Evolutionary conservation across 2,888 invertebrate genomes (phyloP).

Genomic region (Ypsolopha sequella): DNA sequence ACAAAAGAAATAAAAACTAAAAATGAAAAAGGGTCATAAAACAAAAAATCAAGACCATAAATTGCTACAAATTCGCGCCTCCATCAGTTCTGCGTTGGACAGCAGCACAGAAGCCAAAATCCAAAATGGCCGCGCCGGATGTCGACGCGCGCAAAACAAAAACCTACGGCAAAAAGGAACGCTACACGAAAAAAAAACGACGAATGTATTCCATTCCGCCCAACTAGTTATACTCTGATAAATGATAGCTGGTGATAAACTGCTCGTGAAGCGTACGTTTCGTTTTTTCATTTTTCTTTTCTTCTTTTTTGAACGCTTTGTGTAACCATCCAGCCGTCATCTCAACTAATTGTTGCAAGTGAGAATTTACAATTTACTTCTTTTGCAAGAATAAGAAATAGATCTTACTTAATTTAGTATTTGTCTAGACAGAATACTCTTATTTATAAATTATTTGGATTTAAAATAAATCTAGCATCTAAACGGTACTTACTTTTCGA

Average conservation of each 20-base stretch:
- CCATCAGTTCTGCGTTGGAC: background rate
- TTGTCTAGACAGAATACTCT: too few relatives aligned
- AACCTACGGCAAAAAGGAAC: background rate
- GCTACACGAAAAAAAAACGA: conserved; percentile 30
- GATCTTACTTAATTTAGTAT: too few relatives aligned
- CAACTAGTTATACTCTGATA: conserved; percentile 63
- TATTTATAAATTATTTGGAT: too few relatives aligned
- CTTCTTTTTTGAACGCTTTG: too few relatives aligned
- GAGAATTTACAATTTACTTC: too few relatives aligned
- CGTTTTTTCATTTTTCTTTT: background rate
- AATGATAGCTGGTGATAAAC: conserved; percentile 46
- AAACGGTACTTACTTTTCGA: too few relatives aligned
- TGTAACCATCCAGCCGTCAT: too few relatives aligned
- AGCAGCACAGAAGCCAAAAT: background rate
- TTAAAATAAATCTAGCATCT: too few relatives aligned
- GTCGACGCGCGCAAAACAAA: background rate
- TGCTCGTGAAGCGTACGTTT: conserved; percentile 15
- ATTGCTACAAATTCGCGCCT: background rate
- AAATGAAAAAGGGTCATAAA: background rate
- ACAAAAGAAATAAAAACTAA: too few relatives aligned
- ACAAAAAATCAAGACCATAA: background rate
- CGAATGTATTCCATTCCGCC: conserved; percentile 50
- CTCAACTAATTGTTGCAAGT: too few relatives aligned
- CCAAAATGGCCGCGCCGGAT: background rate
- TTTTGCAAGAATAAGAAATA: too few relatives aligned